phyloP scores from a whole-genome alignment of 2,797 vertebrate species.

The Martes flavigula region DNA sequence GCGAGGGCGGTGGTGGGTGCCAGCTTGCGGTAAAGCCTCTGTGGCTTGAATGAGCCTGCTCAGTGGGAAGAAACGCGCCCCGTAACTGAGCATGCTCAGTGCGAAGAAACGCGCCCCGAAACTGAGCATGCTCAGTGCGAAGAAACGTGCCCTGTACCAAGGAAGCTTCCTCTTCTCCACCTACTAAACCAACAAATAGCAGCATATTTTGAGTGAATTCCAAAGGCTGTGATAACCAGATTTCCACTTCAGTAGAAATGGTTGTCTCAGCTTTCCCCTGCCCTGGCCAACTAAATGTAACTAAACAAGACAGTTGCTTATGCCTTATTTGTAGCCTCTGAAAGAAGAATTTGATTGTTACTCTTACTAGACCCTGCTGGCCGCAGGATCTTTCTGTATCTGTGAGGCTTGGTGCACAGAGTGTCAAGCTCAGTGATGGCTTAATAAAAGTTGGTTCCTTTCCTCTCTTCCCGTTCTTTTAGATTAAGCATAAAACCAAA shows the following conservation, averaged over 20 bases:
- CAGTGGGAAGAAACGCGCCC: too few species aligned
- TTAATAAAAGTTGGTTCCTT: conserved; percentile 29
- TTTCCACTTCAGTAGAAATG: conserved; percentile 34
- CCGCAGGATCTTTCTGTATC: neutral
- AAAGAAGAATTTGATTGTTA: conserved; percentile 28
- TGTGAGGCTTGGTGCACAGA: neutral
- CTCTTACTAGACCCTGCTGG: neutral
- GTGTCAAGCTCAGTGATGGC: neutral
- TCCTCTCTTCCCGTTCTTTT: neutral
- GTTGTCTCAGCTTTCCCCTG: neutral
- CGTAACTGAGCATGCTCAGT: neutral
- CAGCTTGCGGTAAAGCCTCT: too few species aligned
- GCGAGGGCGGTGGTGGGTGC: neutral
- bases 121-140: neutral
- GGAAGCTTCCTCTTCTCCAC: neutral
- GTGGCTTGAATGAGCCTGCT: neutral
- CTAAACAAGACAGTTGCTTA: neutral
- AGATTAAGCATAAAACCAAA: conserved; percentile 30
- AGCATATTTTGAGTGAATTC: conserved; percentile 10
- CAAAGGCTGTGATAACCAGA: conserved; percentile 29
- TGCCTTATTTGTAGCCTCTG: conserved; percentile 47
- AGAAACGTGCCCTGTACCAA: neutral
- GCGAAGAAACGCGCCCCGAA: neutral
- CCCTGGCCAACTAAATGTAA: conserved; percentile 11
- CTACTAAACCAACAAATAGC: neutral